Percentiles rank a stretch among this genome's conserved stretches.
Conservation (phyloP, 2,888 invertebrate genomes). For the Seira musarum region DNA sequence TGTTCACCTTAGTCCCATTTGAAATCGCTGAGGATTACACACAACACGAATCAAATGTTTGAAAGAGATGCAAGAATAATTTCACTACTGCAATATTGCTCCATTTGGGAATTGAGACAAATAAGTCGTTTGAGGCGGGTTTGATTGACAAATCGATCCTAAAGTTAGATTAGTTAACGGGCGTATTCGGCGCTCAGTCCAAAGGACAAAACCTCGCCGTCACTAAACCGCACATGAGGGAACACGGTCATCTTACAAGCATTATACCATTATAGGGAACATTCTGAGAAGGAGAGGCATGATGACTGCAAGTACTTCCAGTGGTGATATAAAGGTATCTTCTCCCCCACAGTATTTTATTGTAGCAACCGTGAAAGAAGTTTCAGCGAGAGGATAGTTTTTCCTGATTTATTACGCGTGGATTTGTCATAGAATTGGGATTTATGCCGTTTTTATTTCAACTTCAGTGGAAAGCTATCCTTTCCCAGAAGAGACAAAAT, state of each 20-base stretch:
- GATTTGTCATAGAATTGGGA: constrained; percentile 60
- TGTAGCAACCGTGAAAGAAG: constrained; percentile 9
- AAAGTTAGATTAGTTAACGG: constrained; percentile 39
- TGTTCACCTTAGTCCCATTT: too few species aligned
- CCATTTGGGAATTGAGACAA: too few species aligned
- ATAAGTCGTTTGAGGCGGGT: constrained; percentile 22
- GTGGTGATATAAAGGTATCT: constrained; percentile 13
- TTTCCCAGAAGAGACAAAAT: constrained; percentile 50
- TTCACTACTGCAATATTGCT: too few species aligned
- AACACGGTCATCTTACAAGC: too few species aligned
- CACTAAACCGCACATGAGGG: too few species aligned
- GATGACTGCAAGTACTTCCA: too few species aligned
- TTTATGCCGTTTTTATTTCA: constrained; percentile 61
- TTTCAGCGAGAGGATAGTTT: constrained; percentile 37
- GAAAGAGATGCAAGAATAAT: too few species aligned
- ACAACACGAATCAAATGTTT: too few species aligned
- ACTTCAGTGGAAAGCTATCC: constrained; percentile 57
- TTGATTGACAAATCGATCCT: constrained; percentile 55
- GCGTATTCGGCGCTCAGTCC: constrained; percentile 24
- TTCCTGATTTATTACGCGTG: constrained; percentile 55
- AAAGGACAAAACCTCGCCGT: not conserved
- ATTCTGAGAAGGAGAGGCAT: too few species aligned
- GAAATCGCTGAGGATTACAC: too few species aligned
- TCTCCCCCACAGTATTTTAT: constrained; percentile 9
- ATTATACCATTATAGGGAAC: too few species aligned